These are phyloP conservation scores for Netelia virgata DNA, from an alignment of 2,888 invertebrate genomes.

Conservation along the genomic window DNA sequence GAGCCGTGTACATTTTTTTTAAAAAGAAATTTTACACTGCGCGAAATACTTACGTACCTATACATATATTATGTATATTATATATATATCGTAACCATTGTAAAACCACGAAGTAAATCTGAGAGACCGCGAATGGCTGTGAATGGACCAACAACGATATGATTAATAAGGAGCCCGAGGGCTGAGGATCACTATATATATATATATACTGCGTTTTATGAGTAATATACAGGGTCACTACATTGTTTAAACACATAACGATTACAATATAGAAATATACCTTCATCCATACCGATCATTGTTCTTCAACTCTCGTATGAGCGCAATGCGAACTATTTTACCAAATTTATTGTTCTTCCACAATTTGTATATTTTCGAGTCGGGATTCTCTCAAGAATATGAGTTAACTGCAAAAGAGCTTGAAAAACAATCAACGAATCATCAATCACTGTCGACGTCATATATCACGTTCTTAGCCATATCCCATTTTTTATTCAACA, in stretches of 20 bases:
- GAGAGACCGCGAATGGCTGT: conserved; percentile 24
- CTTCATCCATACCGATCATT: conserved; percentile 6
- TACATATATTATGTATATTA: background rate
- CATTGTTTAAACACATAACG: conserved; percentile 18
- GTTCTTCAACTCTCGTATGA: background rate
- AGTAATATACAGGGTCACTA: conserved; percentile 15
- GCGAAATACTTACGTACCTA: conserved; percentile 3
- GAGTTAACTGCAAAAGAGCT: background rate
- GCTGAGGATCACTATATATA: conserved; percentile 1
- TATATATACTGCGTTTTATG: background rate
- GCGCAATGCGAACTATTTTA: background rate
- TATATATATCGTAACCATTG: conserved; percentile 8
- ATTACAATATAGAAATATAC: conserved; percentile 53
- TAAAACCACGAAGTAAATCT: conserved; percentile 31
- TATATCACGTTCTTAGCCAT: background rate
- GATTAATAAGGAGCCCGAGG: conserved; percentile 51
- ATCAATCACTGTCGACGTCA: conserved; percentile 36
- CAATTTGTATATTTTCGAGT: background rate
- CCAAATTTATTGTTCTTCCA: background rate
- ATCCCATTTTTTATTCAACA: conserved; percentile 1
- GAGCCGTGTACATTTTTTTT: conserved; percentile 5
- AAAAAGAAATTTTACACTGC: background rate
- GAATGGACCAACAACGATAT: conserved; percentile 52
- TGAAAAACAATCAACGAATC: conserved; percentile 6
- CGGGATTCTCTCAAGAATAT: background rate